Percentiles rank a stretch among this genome's conserved stretches.
Evolutionary conservation across 2,113 vertebrate genomes (phyloP).

Genomic region (Hippopotamus amphibius): DNA sequence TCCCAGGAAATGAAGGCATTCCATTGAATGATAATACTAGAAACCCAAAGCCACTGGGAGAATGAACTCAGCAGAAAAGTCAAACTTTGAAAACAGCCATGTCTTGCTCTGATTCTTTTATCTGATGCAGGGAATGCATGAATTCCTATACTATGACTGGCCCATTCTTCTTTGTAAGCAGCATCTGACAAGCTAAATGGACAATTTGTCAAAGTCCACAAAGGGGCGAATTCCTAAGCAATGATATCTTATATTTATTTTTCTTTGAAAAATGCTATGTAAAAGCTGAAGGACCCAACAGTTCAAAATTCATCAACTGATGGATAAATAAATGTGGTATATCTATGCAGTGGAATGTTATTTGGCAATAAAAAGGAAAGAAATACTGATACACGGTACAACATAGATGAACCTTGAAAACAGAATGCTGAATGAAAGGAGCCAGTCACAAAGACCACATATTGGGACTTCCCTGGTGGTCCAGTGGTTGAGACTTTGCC

Average conservation of each 20-base stretch:
- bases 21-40: constrained; percentile 46
- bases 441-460: background rate
- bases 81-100: background rate
- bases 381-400: background rate
- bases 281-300: constrained; percentile 35
- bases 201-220: background rate
- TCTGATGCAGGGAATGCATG: constrained; percentile 27
- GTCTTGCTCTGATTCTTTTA: constrained; percentile 51
- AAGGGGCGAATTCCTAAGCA: constrained; percentile 25
- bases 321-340: background rate
- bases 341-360: background rate
- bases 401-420: constrained; percentile 6
- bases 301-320: background rate
- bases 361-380: background rate
- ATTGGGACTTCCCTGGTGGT: too few relatives aligned
- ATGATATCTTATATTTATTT: background rate
- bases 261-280: constrained; percentile 47
- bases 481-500: too few relatives aligned
- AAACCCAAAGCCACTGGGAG: constrained; percentile 65
- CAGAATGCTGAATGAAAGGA: constrained; percentile 23
- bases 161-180: constrained; percentile 46
- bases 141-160: background rate
- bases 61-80: background rate
- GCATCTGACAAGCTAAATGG: constrained; percentile 22
- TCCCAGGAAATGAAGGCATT: constrained; percentile 60